A percentile compares a stretch with the other conserved stretches of the same genome.
Conservation (phyloP, 2,797 vertebrate genomes). For the Parauchenoglanis ngamensis region DNA sequence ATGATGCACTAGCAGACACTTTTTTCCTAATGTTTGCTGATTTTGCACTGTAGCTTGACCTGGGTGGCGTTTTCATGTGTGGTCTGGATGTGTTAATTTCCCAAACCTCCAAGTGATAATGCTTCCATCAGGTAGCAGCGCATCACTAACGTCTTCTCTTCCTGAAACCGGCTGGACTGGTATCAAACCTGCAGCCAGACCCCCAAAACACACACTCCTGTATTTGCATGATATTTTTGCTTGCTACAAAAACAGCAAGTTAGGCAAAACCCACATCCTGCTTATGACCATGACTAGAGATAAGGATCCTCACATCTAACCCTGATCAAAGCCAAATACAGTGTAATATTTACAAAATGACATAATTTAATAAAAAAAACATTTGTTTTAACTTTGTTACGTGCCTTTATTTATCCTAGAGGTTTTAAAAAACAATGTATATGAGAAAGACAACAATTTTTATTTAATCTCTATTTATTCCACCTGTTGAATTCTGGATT, state of each 20-base stretch:
- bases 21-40: neutral
- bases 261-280: neutral
- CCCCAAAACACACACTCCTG: neutral
- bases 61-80: neutral
- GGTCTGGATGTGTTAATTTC: conserved; percentile 13
- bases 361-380: neutral
- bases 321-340: neutral
- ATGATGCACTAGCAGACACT: conserved; percentile 35
- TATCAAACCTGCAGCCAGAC: neutral
- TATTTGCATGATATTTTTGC: neutral
- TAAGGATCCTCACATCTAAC: neutral
- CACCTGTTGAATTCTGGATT: neutral
- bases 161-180: neutral
- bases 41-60: neutral
- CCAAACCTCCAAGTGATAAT: neutral
- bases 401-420: too few species aligned
- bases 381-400: neutral
- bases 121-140: neutral
- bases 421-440: neutral
- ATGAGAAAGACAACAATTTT: neutral
- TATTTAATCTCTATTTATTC: neutral
- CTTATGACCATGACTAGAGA: neutral
- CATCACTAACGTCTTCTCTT: neutral
- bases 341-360: neutral
- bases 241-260: neutral